phyloP scores from a whole-genome alignment of 2,888 invertebrate species.

The Fragum fragum region DNA sequence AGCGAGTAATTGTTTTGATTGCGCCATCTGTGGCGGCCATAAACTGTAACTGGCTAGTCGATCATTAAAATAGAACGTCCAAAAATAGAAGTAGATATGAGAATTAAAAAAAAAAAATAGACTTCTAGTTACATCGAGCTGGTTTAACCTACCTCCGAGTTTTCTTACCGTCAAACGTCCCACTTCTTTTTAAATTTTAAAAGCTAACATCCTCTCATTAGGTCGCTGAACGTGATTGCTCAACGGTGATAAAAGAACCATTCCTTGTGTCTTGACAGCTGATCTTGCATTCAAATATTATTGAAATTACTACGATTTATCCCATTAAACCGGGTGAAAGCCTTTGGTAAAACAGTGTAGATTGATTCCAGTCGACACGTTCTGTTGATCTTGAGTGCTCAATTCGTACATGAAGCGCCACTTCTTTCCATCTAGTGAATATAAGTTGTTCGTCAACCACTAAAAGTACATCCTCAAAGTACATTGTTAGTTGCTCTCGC shows the following conservation, averaged over 20 bases:
- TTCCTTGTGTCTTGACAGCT: no score
- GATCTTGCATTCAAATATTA: no score
- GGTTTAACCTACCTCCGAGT: background rate
- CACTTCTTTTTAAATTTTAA: no score
- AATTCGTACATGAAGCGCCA: slow-evolving; percentile 1
- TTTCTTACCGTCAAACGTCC: background rate
- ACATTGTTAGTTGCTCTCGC: no score
- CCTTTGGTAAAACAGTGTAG: background rate
- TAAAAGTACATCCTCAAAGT: no score
- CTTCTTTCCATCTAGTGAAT: background rate
- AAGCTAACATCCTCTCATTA: no score
- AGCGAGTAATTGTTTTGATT: background rate
- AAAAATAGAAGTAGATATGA: background rate
- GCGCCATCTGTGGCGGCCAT: slow-evolving; percentile 7
- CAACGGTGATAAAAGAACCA: no score
- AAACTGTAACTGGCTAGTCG: background rate
- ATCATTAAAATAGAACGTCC: background rate
- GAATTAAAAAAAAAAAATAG: no score
- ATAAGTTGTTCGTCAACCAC: background rate
- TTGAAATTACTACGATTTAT: no score
- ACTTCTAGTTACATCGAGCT: background rate
- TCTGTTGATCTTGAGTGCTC: no score
- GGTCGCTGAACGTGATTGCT: no score
- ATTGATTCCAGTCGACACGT: background rate
- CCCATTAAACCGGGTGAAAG: background rate